Percentiles rank a stretch among this genome's conserved stretches.
Evolutionary conservation across 2,888 invertebrate species (phyloP).

Genomic region (Rhyacophila evoluta): DNA sequence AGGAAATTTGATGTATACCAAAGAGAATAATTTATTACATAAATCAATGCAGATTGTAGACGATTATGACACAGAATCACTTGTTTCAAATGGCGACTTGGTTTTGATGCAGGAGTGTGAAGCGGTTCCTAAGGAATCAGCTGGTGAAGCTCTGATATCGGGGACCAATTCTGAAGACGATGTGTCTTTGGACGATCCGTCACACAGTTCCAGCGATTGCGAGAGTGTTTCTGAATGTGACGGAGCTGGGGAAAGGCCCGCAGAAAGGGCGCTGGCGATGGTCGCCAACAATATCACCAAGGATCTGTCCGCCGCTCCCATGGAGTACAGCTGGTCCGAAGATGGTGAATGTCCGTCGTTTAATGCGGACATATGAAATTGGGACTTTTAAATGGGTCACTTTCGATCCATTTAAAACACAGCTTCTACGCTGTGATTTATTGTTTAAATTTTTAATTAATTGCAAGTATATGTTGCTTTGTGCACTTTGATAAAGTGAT

Average conservation of each 20-base stretch:
- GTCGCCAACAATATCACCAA: slow-evolving; percentile 51
- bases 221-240: slow-evolving; percentile 52
- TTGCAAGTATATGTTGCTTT: neutral
- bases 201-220: slow-evolving; percentile 52
- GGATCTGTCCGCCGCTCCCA: slow-evolving; percentile 53
- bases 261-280: slow-evolving; percentile 51
- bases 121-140: slow-evolving; percentile 71
- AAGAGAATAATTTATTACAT: slow-evolving; percentile 32
- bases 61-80: slow-evolving; percentile 37
- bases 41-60: slow-evolving; percentile 33
- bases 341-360: slow-evolving; percentile 54
- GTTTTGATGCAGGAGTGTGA: slow-evolving; percentile 50
- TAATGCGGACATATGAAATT: slow-evolving; percentile 54
- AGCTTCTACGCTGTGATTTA: neutral
- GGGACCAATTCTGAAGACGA: slow-evolving; percentile 73
- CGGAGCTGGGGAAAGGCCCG: slow-evolving; percentile 50
- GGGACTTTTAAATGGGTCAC: slow-evolving; percentile 54
- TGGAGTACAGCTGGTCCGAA: slow-evolving; percentile 57
- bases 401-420: neutral
- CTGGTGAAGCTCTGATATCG: slow-evolving; percentile 77
- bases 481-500: neutral
- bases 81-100: slow-evolving; percentile 44
- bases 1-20: neutral
- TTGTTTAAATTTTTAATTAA: neutral
- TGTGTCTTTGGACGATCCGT: slow-evolving; percentile 52